Evolutionary conservation across 2,113 vertebrate genomes (phyloP).

Genomic region (Pongo pygmaeus): DNA sequence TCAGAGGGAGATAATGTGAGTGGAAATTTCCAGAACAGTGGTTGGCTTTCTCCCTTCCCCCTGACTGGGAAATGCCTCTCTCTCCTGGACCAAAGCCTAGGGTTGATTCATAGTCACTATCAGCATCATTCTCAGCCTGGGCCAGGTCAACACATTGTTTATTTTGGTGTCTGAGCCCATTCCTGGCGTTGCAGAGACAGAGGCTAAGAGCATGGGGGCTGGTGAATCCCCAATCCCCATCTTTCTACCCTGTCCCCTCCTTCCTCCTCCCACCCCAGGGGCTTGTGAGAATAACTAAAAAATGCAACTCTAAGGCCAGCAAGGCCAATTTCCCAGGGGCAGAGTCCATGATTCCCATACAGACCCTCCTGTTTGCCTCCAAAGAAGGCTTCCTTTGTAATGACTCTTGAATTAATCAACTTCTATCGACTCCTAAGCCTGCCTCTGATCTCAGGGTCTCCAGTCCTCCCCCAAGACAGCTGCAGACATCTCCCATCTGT

Average conservation of each 20-base stretch:
- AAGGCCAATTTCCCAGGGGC: slow-evolving; percentile 59
- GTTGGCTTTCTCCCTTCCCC: not conserved
- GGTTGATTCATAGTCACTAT: slow-evolving; percentile 58
- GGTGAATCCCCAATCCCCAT: not conserved
- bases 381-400: not conserved
- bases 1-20: not conserved
- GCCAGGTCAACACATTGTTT: slow-evolving; percentile 58
- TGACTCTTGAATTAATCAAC: not conserved
- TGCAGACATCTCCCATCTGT: not conserved
- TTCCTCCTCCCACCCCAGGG: not conserved
- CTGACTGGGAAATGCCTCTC: slow-evolving; percentile 21
- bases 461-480: not conserved
- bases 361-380: not conserved
- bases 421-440: not conserved
- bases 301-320: not conserved
- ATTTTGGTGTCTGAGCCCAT: slow-evolving; percentile 64
- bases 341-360: slow-evolving; percentile 7
- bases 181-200: slow-evolving; percentile 53
- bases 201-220: not conserved
- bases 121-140: not conserved
- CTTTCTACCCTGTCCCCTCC: not conserved
- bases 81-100: slow-evolving; percentile 56
- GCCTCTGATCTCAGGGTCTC: not conserved
- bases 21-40: slow-evolving; percentile 68
- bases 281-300: slow-evolving; percentile 41